These are phyloP conservation scores for Chelonoidis abingdonii DNA, from an alignment of 2,113 vertebrate species.

Conservation along the genomic window DNA sequence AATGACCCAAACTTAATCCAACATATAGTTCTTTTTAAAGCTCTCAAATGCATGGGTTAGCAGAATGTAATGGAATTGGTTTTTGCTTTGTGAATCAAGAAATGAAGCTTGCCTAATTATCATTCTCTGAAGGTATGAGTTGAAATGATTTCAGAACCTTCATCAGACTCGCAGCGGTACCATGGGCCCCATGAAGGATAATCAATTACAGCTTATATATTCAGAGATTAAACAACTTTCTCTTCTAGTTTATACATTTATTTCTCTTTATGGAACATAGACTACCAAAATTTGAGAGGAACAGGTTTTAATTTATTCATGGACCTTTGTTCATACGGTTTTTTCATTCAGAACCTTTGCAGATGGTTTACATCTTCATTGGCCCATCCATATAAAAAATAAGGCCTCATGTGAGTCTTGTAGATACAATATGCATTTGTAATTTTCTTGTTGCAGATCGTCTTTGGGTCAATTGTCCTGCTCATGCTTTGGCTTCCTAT, in stretches of 20 bases:
- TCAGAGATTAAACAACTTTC: neutral
- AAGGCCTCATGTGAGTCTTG: neutral
- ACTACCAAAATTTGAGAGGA: neutral
- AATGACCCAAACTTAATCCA: neutral
- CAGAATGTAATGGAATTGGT: neutral
- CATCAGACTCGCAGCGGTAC: neutral
- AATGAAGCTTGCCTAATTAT: neutral
- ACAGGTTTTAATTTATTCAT: neutral
- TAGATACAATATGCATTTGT: neutral
- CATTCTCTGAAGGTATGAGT: neutral
- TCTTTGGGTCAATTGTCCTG: slow-evolving; percentile 97
- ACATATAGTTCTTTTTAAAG: neutral
- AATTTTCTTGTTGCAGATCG: slow-evolving; percentile 83
- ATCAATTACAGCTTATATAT: neutral
- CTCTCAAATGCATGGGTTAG: accelerated
- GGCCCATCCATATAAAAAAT: neutral
- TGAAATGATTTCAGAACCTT: neutral
- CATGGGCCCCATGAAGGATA: neutral
- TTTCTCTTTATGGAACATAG: neutral
- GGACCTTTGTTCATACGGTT: accelerated
- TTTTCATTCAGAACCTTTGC: neutral
- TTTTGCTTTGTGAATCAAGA: neutral
- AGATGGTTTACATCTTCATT: neutral
- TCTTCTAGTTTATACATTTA: neutral
- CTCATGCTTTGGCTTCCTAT: slow-evolving; percentile 99